Conservation (phyloP, 2,888 invertebrate species). For the Drosophila maculinotata region DNA sequence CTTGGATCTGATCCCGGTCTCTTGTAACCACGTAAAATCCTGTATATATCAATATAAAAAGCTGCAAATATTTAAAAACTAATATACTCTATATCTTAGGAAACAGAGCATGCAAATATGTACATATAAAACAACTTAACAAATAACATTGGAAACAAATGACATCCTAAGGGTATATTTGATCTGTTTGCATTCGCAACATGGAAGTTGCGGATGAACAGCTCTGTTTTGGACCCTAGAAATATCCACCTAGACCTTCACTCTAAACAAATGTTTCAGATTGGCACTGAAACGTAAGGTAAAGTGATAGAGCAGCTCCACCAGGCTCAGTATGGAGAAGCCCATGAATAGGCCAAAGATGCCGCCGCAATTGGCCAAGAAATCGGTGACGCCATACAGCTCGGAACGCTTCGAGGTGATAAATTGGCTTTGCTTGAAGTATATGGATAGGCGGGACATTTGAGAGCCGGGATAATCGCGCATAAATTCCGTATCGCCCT, state of each 20-base stretch:
- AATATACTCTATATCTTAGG: no score
- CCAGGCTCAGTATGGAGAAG: constrained; percentile 83
- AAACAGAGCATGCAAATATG: no score
- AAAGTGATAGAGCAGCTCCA: constrained; percentile 86
- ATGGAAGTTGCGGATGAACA: constrained; percentile 20
- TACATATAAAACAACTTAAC: constrained; percentile 1
- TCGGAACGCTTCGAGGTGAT: constrained; percentile 89
- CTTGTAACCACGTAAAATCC: not conserved
- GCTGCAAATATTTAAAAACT: no score
- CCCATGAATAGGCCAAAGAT: constrained; percentile 86
- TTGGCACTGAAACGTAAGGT: constrained; percentile 79
- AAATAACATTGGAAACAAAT: not conserved
- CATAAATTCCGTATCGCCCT: constrained; percentile 74
- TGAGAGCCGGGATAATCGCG: constrained; percentile 85
- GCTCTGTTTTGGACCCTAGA: not conserved
- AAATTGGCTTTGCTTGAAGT: constrained; percentile 90
- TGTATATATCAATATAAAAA: no score
- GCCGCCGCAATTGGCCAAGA: constrained; percentile 89
- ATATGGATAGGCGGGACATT: constrained; percentile 88
- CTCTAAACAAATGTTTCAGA: constrained; percentile 51
- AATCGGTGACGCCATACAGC: constrained; percentile 89
- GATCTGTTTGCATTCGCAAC: constrained; percentile 21
- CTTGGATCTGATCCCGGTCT: not conserved
- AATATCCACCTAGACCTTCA: constrained; percentile 1
- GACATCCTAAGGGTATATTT: not conserved